Evolutionary conservation across 2,113 vertebrate species (phyloP).

Genomic region (Python bivittatus): DNA sequence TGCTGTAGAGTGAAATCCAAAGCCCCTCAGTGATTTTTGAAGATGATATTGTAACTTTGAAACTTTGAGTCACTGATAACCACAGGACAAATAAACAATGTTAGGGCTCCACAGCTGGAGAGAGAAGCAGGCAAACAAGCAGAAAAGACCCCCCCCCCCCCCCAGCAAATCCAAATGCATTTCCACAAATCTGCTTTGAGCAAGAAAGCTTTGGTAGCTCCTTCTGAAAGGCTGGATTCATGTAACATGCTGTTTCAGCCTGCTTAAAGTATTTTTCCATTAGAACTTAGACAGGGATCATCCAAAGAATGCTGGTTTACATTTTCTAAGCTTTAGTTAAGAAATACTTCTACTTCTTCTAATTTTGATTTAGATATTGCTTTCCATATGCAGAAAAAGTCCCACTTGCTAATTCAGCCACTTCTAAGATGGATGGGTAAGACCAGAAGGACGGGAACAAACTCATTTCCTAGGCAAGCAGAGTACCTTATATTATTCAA

Average conservation of each 20-base stretch:
- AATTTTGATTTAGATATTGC: background rate
- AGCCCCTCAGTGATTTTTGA: slow-evolving; percentile 54
- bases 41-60: slow-evolving; percentile 12
- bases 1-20: slow-evolving; percentile 65
- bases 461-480: background rate
- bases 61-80: slow-evolving; percentile 68
- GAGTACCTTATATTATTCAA: background rate
- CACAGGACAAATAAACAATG: slow-evolving; percentile 55
- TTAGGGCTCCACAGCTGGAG: slow-evolving; percentile 55
- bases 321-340: slow-evolving; percentile 32
- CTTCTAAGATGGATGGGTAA: background rate
- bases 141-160: slow-evolving; percentile 36
- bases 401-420: background rate
- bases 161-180: slow-evolving; percentile 26
- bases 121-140: slow-evolving; percentile 46
- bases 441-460: background rate
- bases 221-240: slow-evolving; percentile 35
- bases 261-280: slow-evolving; percentile 48
- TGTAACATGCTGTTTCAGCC: slow-evolving; percentile 24
- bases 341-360: slow-evolving; percentile 45
- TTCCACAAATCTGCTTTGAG: slow-evolving; percentile 43
- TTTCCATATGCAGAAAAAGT: background rate
- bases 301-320: slow-evolving; percentile 11
- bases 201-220: slow-evolving; percentile 23
- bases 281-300: background rate